Conservation (phyloP, 2,888 invertebrate genomes). For the Drosophila anceps region DNA sequence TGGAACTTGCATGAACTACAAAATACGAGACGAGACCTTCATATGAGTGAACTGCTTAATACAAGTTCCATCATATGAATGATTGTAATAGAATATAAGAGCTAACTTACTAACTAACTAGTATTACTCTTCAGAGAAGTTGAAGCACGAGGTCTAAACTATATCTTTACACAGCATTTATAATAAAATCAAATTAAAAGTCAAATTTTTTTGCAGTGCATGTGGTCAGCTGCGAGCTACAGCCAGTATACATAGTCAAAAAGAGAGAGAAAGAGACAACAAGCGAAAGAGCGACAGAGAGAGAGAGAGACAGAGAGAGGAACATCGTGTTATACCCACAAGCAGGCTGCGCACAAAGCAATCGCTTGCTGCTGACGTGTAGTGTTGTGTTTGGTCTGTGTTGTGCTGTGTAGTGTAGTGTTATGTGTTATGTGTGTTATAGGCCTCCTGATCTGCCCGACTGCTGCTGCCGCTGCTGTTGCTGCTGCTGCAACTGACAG, state of each 20-base stretch:
- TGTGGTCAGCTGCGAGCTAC: slow-evolving; percentile 11
- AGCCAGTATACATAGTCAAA: neutral
- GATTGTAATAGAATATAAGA: too few species aligned
- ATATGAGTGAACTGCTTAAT: too few species aligned
- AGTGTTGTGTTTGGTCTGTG: slow-evolving; percentile 41
- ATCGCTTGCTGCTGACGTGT: slow-evolving; percentile 55
- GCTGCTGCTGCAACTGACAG: slow-evolving; percentile 64
- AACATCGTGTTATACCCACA: slow-evolving; percentile 10
- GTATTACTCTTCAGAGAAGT: too few species aligned
- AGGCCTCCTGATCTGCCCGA: slow-evolving; percentile 30
- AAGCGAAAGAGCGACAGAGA: neutral
- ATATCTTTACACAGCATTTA: neutral
- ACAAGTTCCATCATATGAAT: too few species aligned
- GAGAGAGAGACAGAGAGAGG: neutral
- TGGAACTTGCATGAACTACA: too few species aligned
- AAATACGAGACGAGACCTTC: too few species aligned
- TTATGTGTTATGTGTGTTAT: slow-evolving; percentile 28
- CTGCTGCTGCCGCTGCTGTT: slow-evolving; percentile 2
- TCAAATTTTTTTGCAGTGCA: slow-evolving; percentile 5
- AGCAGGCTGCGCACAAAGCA: slow-evolving; percentile 43
- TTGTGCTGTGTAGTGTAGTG: slow-evolving; percentile 34
- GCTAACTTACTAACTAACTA: too few species aligned
- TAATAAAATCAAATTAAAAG: neutral
- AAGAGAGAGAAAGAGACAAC: neutral
- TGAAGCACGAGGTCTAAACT: neutral